Evolutionary conservation across 2,888 invertebrate genomes (phyloP).

Genomic region (Peribatodes rhomboidaria): DNA sequence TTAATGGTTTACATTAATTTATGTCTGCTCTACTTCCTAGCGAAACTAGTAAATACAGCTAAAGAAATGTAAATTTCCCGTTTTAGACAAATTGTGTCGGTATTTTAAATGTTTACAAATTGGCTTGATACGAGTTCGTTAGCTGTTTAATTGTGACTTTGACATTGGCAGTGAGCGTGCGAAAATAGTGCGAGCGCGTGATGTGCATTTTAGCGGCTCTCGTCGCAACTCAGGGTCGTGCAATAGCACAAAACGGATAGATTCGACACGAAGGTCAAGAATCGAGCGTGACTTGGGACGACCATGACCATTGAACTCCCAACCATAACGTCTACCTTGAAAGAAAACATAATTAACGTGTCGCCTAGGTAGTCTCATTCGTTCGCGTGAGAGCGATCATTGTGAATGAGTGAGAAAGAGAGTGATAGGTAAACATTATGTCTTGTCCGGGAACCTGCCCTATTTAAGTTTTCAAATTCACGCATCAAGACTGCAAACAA

Average conservation of each 20-base stretch:
- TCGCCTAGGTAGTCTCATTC: neutral
- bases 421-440: neutral
- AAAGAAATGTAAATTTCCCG: conserved; percentile 19
- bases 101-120: conserved; percentile 24
- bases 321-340: neutral
- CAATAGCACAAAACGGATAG: conserved; percentile 56
- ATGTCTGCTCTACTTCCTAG: conserved; percentile 35
- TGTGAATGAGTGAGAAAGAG: neutral
- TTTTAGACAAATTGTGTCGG: conserved; percentile 19
- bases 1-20: conserved; percentile 37
- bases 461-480: neutral
- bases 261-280: conserved; percentile 55
- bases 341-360: neutral
- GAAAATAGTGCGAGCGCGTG: conserved; percentile 30
- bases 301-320: conserved; percentile 38
- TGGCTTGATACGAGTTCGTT: conserved; percentile 19
- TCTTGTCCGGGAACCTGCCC: neutral
- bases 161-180: conserved; percentile 36
- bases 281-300: conserved; percentile 28
- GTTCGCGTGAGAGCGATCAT: neutral
- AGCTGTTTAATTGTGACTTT: conserved; percentile 21
- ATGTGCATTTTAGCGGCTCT: conserved; percentile 48
- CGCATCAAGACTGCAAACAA: no score
- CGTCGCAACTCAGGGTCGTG: conserved; percentile 54
- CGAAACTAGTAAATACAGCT: conserved; percentile 23